phyloP scores from a whole-genome alignment of 2,113 vertebrate species.

The Rhynchomys soricoides region DNA sequence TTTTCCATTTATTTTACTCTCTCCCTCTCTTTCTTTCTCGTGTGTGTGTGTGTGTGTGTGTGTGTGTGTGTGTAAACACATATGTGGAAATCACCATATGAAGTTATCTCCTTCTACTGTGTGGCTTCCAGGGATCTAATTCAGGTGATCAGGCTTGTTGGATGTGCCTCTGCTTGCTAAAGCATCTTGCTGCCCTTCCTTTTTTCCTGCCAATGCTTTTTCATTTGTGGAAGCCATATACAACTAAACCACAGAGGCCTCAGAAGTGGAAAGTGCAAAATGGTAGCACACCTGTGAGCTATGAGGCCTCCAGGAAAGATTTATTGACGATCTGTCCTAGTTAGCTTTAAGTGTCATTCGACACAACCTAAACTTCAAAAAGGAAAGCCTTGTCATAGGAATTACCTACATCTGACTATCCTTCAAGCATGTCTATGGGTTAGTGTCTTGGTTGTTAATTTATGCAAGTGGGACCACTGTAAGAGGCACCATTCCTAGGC shows the following conservation, averaged over 20 bases:
- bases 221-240: not conserved
- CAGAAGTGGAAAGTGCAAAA: conserved; percentile 8
- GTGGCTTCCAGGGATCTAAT: not conserved
- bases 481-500: not conserved
- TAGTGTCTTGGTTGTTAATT: not conserved
- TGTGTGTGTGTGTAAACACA: not conserved
- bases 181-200: not conserved
- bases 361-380: not conserved
- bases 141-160: not conserved
- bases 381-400: not conserved
- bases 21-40: not conserved
- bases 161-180: not conserved
- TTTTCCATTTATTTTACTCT: not conserved
- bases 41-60: not conserved
- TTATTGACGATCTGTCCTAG: not conserved
- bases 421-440: too few species aligned
- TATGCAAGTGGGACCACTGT: not conserved
- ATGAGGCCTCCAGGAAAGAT: not conserved
- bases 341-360: not conserved
- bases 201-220: not conserved
- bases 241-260: not conserved
- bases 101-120: not conserved
- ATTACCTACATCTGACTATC: not conserved
- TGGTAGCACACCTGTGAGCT: not conserved
- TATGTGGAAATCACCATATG: too few species aligned